phyloP scores from a whole-genome alignment of 1,140 invertebrate species.

The Tenebrio molitor region DNA sequence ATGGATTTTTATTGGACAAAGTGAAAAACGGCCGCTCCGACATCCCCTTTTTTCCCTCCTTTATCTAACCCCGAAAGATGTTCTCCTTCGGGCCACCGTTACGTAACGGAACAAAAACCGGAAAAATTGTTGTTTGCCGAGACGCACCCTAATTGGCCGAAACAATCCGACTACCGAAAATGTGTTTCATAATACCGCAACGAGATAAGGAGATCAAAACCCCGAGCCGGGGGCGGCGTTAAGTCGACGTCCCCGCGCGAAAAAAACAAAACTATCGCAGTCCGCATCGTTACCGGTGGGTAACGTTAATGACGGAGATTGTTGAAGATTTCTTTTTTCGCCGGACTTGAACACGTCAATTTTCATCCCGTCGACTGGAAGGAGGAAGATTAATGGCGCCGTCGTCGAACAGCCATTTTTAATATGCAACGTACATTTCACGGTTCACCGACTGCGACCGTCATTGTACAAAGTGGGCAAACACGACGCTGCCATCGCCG shows the following conservation, averaged over 20 bases:
- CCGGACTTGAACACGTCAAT: conserved; percentile 6
- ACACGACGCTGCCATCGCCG: neutral
- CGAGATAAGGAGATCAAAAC: conserved; percentile 8
- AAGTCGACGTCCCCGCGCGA: neutral
- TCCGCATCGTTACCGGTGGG: conserved; percentile 9
- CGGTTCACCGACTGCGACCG: conserved; percentile 33
- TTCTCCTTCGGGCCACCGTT: conserved; percentile 2
- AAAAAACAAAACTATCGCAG: neutral
- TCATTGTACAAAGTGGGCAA: conserved; percentile 36
- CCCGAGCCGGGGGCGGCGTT: no score
- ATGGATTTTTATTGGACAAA: conserved; percentile 45
- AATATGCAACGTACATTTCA: conserved; percentile 46
- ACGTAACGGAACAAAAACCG: conserved; percentile 8
- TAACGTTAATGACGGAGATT: conserved; percentile 18
- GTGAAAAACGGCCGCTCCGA: conserved; percentile 33
- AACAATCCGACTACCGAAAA: conserved; percentile 18
- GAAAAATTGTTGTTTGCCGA: conserved; percentile 27
- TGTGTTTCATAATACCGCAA: conserved; percentile 1
- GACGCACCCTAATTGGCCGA: conserved; percentile 11
- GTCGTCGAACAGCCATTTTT: conserved; percentile 36
- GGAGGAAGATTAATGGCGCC: conserved; percentile 39
- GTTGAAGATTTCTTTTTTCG: neutral
- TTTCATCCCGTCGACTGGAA: conserved; percentile 10
- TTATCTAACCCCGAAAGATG: conserved; percentile 5
- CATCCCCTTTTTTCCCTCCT: conserved; percentile 3